Evolutionary conservation across 1,140 invertebrate species (phyloP).

Genomic region (Camponotus pennsylvanicus): DNA sequence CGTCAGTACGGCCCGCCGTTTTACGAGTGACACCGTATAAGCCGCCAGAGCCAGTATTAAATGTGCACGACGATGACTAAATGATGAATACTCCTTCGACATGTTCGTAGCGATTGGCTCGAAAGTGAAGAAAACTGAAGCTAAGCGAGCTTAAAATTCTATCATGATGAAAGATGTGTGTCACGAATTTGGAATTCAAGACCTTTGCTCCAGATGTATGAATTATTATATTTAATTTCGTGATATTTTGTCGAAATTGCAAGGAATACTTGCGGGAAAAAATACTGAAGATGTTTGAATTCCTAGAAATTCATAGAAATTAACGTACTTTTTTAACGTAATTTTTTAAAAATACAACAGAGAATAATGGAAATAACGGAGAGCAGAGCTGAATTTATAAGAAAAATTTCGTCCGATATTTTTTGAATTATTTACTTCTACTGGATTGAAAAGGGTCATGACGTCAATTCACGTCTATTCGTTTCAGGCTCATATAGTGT

Average conservation of each 20-base stretch:
- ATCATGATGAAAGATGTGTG: background rate
- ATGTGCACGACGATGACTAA: background rate
- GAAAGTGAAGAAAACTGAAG: background rate
- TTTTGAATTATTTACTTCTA: slow-evolving; percentile 8
- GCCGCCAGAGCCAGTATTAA: slow-evolving; percentile 21
- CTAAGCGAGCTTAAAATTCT: background rate
- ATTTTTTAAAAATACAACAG: background rate
- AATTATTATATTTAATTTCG: background rate
- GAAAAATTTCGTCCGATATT: background rate
- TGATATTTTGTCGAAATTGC: background rate
- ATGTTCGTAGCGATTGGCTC: background rate
- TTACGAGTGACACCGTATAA: slow-evolving; percentile 60
- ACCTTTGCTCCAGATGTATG: no score
- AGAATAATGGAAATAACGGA: background rate
- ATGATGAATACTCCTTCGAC: background rate
- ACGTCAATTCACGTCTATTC: slow-evolving; percentile 38
- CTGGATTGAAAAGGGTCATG: slow-evolving; percentile 33
- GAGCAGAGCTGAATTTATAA: background rate
- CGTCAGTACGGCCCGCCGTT: slow-evolving; percentile 53
- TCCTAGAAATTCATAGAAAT: background rate
- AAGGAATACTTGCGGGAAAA: background rate
- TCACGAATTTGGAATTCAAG: background rate
- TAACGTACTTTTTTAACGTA: background rate
- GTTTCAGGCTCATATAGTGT: slow-evolving; percentile 11
- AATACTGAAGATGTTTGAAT: background rate